Conservation (phyloP, 2,113 vertebrate species). For the Zosterops pallidus region DNA sequence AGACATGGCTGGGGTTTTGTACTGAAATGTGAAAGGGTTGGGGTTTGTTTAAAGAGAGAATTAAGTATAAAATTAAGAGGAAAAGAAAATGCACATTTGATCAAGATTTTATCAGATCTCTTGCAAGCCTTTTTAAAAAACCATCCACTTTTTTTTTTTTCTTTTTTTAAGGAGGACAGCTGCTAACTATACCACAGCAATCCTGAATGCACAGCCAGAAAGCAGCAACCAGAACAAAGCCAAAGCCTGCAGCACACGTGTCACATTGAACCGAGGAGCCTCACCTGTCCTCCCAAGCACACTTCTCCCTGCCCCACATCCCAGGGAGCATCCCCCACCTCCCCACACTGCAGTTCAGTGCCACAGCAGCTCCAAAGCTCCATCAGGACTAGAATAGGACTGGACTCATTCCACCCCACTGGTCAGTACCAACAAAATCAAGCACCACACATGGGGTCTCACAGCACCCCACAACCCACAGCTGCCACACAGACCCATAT, state of each 20-base stretch:
- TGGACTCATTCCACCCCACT: accelerated
- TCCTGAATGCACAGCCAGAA: neutral
- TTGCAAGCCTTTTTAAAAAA: neutral
- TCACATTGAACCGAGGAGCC: accelerated
- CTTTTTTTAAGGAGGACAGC: neutral
- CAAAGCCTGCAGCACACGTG: accelerated
- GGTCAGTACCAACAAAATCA: neutral
- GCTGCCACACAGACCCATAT: neutral
- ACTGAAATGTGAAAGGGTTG: neutral
- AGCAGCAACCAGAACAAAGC: neutral
- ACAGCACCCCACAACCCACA: accelerated
- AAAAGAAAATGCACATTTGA: neutral
- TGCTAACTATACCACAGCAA: neutral
- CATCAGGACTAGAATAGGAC: neutral
- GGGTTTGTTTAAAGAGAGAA: neutral
- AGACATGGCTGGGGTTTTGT: neutral
- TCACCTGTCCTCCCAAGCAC: neutral
- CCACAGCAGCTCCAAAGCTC: neutral
- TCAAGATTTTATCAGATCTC: neutral
- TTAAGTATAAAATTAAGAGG: neutral
- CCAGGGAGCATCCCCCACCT: neutral
- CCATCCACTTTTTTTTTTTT: neutral
- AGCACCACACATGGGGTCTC: accelerated
- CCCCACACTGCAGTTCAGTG: neutral
- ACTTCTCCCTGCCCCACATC: neutral